Evolutionary conservation across 1,140 invertebrate genomes (phyloP), one percentile per base, ranked within the genome.

Genomic region (Zaprionus lachaisei): DNA sequence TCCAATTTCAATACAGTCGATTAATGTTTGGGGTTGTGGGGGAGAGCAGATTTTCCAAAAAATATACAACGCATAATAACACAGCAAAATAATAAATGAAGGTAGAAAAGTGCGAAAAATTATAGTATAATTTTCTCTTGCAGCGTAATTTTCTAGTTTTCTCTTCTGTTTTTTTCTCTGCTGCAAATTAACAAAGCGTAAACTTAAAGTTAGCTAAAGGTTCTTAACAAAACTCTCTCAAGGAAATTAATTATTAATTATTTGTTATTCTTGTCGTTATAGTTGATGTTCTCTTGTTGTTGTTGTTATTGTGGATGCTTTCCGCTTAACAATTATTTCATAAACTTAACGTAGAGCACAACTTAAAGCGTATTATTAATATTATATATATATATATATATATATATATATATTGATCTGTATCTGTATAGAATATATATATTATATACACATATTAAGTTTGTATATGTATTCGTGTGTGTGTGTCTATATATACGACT

Each of bases 301-400:
- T 61, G 28, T 28, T 22, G 14, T 68, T 54, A 20, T 63, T 62
- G 22, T 64, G 22, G 49, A 7, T 55, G 60, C 14, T 72, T 56
- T 28, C 26, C 24, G 51, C 17, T 28, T 67, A 51, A 67, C 51
- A 56, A 72, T 64, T 75, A 66, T 6, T n/a, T 72, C 49, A 24
- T 74, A 79, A 77, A 79, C 79, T 82, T 82, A 84, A 72, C 55
- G 55, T 85, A 81, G 57, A 78, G 72, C 82, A 85, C 72, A 85
- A 86, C 82, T 85, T 76, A 81, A 77, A 77, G 69, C 47, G 31
- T 77, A 71, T 68, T 41, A 31, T 61, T 31, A 44, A n/a, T 56
- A 58, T 47, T 57, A 31, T 20, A 57, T 47, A 38, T 58, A 20
- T 51, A 31, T 31, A 38, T 58, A 20, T 49, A 31, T 31, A 20